A percentile compares a stretch with the other conserved stretches of the same genome.
phyloP scores from a whole-genome alignment of 1,140 invertebrate species.

The Aphidius gifuensis region DNA sequence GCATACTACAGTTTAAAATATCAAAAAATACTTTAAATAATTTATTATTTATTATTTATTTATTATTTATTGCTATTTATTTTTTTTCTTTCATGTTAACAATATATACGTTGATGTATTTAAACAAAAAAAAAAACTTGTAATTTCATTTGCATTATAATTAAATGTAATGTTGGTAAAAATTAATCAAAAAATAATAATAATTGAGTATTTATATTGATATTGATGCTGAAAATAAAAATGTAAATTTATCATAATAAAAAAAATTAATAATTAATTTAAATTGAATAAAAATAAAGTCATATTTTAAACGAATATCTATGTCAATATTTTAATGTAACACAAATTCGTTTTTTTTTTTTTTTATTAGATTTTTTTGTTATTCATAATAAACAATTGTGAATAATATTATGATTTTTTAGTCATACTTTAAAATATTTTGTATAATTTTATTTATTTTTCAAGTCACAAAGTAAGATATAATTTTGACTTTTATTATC shows the following conservation, averaged over 20 bases:
- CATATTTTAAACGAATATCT: conserved; percentile 45
- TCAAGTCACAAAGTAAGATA: conserved; percentile 45
- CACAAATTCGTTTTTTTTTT: conserved; percentile 36
- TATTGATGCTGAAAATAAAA: too few species aligned
- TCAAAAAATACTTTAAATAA: conserved; percentile 47
- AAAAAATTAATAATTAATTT: too few species aligned
- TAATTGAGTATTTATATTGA: too few species aligned
- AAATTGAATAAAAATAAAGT: background rate
- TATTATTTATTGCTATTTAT: background rate
- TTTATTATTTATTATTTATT: too few species aligned
- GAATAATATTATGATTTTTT: conserved; percentile 43
- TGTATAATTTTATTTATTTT: conserved; percentile 22
- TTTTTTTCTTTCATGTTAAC: background rate
- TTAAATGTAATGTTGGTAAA: too few species aligned
- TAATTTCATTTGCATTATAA: too few species aligned
- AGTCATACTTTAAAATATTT: conserved; percentile 37
- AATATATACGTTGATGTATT: too few species aligned
- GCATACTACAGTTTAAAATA: conserved; percentile 54
- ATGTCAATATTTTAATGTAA: conserved; percentile 53
- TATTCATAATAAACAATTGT: conserved; percentile 50
- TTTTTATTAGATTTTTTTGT: conserved; percentile 21
- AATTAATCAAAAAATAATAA: too few species aligned
- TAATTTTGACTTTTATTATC: conserved; percentile 37
- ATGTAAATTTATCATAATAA: too few species aligned
- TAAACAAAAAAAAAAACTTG: too few species aligned